phyloP scores from a whole-genome alignment of 2,113 vertebrate genomes.

The Myanophis thanlyinensis region DNA sequence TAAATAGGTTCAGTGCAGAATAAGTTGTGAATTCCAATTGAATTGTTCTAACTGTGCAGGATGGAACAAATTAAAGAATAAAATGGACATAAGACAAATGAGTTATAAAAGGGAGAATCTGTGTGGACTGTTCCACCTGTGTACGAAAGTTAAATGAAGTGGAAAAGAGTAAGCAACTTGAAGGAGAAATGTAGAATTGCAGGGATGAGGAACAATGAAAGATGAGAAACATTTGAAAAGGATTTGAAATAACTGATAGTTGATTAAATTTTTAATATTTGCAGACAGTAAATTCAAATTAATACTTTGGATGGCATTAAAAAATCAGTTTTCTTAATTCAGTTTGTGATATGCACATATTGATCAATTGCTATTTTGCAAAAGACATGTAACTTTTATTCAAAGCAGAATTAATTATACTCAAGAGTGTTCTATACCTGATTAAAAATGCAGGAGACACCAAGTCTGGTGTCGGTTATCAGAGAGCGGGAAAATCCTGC shows the following conservation, averaged over 20 bases:
- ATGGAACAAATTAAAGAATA: slow-evolving; percentile 7
- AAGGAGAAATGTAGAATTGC: slow-evolving; percentile 27
- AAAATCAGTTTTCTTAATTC: slow-evolving; percentile 5
- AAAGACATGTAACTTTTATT: not conserved
- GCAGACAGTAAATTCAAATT: slow-evolving; percentile 3
- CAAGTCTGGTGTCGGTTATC: too few relatives aligned
- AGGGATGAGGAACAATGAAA: slow-evolving; percentile 5
- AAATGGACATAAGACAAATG: slow-evolving; percentile 9
- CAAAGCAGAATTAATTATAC: not conserved
- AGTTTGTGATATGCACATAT: slow-evolving; percentile 2
- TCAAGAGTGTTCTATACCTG: too few relatives aligned
- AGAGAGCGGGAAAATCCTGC: too few relatives aligned
- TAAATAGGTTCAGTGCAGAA: not conserved
- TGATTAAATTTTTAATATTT: not conserved
- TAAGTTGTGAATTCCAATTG: slow-evolving; percentile 20
- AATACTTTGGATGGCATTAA: slow-evolving; percentile 17
- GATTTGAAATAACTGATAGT: slow-evolving; percentile 17
- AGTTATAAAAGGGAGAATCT: slow-evolving; percentile 6
- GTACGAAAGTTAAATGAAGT: slow-evolving; percentile 12
- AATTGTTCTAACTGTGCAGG: slow-evolving; percentile 8
- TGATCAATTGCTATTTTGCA: not conserved
- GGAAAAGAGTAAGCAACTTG: slow-evolving; percentile 12
- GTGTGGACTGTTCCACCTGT: slow-evolving; percentile 15
- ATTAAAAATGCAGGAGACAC: too few relatives aligned
- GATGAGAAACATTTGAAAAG: not conserved